Conservation (phyloP, 2,113 vertebrate species). For the Campylomormyrus numenius region DNA sequence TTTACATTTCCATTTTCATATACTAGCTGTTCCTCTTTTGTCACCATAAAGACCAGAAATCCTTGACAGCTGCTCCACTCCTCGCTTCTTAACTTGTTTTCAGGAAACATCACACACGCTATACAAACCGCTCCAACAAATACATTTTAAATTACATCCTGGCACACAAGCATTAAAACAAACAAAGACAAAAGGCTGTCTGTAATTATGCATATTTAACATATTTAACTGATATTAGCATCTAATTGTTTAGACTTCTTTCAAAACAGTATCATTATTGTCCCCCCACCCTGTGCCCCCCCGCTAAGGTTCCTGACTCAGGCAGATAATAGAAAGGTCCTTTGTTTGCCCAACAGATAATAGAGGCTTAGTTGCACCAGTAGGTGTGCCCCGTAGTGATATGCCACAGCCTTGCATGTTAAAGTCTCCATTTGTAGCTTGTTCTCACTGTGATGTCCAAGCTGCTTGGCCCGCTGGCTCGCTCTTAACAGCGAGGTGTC, state of each 20-base stretch:
- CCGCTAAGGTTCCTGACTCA: constrained; percentile 16
- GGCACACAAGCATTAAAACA: neutral
- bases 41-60: neutral
- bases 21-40: neutral
- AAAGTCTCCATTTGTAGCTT: neutral
- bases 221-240: neutral
- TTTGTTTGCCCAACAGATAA: neutral
- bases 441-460: neutral
- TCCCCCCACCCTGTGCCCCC: neutral
- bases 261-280: neutral
- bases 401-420: neutral
- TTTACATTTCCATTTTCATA: neutral
- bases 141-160: neutral
- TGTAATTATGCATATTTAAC: neutral
- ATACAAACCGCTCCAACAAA: neutral
- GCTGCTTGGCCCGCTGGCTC: neutral
- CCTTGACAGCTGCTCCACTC: neutral
- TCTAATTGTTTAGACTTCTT: constrained; percentile 8
- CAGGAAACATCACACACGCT: neutral
- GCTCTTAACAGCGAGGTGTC: neutral
- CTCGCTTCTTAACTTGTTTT: neutral
- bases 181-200: neutral
- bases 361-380: neutral
- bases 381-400: constrained; percentile 5
- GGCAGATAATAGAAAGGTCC: constrained; percentile 14